phyloP scores from a whole-genome alignment of 2,797 vertebrate species.

The Myotis daubentonii region DNA sequence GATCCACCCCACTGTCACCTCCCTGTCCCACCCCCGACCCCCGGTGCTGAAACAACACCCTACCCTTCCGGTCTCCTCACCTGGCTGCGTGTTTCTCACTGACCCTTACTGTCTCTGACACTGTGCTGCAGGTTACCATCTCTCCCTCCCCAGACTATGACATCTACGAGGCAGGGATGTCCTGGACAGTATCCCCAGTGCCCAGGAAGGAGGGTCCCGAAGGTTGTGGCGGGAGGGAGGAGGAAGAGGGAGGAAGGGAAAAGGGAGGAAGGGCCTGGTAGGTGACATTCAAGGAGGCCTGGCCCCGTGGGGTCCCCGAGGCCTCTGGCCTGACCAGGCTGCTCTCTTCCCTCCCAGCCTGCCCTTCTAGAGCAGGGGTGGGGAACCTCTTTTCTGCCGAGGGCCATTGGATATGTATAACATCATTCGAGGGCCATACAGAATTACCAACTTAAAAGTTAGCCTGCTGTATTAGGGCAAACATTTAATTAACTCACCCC shows the following conservation, averaged over 20 bases:
- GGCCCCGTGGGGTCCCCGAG: background rate
- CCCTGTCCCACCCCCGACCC: background rate
- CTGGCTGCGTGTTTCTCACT: background rate
- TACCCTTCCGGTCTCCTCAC: background rate
- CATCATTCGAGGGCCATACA: too few relatives aligned
- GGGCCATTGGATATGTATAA: too few relatives aligned
- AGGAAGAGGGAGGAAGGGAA: too few relatives aligned
- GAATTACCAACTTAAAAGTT: too few relatives aligned
- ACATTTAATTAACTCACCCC: too few relatives aligned
- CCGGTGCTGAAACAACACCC: background rate
- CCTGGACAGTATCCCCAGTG: background rate
- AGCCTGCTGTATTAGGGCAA: too few relatives aligned
- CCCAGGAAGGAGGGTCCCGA: background rate
- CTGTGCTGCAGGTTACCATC: background rate
- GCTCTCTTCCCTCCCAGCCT: background rate
- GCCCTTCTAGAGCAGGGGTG: background rate
- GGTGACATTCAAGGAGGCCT: too few relatives aligned
- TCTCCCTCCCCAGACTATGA: background rate
- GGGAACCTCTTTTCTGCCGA: too few relatives aligned
- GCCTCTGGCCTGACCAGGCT: background rate
- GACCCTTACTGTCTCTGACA: background rate
- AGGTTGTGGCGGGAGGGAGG: background rate
- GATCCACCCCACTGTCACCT: background rate
- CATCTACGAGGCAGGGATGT: background rate
- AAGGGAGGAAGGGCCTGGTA: background rate